These are phyloP conservation scores for Conops quadrifasciatus DNA, from an alignment of 2,888 invertebrate genomes.

Conservation along the genomic window DNA sequence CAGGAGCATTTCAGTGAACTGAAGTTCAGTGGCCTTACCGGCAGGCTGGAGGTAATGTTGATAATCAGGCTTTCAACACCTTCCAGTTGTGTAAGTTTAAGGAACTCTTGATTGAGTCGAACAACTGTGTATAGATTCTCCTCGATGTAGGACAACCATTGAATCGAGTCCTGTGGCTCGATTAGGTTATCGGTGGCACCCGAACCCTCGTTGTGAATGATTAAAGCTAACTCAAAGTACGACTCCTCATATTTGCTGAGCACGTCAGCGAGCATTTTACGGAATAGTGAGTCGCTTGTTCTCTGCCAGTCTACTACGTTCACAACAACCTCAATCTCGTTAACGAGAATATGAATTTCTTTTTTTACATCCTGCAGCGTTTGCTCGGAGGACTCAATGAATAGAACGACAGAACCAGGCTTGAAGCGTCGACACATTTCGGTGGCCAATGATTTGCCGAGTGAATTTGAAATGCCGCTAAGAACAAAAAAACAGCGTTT, in stretches of 20 bases:
- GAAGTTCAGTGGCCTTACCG: conserved; percentile 54
- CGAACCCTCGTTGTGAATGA: conserved; percentile 58
- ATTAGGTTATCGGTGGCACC: conserved; percentile 52
- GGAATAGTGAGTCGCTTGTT: conserved; percentile 40
- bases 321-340: conserved; percentile 66
- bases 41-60: conserved; percentile 57
- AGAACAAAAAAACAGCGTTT: conserved; percentile 73
- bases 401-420: conserved; percentile 74
- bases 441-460: conserved; percentile 80
- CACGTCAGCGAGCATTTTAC: conserved; percentile 43
- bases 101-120: conserved; percentile 56
- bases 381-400: conserved; percentile 77
- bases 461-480: conserved; percentile 87
- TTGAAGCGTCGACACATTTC: conserved; percentile 75
- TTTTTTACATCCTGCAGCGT: conserved; percentile 74
- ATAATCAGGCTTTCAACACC: conserved; percentile 51
- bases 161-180: conserved; percentile 52
- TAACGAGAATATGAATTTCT: conserved; percentile 63
- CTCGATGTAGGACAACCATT: conserved; percentile 55
- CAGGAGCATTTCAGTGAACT: conserved; percentile 56
- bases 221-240: conserved; percentile 53
- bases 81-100: conserved; percentile 43
- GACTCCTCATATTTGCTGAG: conserved; percentile 33
- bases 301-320: conserved; percentile 48
- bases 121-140: conserved; percentile 53